Evolutionary conservation across 2,888 invertebrate genomes (phyloP), one percentile per base, ranked within the genome.

Genomic region (Neoscelio sp.): DNA sequence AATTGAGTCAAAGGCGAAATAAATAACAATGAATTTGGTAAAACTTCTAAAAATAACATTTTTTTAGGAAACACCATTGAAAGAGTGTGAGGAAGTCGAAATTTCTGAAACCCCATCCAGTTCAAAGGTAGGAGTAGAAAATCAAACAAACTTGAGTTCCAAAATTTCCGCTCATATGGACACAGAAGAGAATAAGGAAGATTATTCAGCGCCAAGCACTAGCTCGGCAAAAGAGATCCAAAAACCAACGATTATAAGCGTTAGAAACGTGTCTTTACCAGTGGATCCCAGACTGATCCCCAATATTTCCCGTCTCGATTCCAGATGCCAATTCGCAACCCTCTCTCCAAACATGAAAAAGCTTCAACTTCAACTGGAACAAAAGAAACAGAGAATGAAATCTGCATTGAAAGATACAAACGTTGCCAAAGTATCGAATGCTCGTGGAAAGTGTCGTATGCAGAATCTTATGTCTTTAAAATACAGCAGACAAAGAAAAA

Each of bases 61-160:
- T 20, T 50, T 67, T 8, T 81, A 83, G 35, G 90, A 90, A 76
- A 90, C 89, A 0, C 90, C 90, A 2, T 86, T 82, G 0, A 85
- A 89, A 12, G 89, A 90, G 0, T 77, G 77, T 52, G 67, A 83
- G 1, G 70, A 87, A 0, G 46, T 83, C 0, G 89, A 90, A 50
- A 90, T 90, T 65, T 88, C 87, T 0, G 90, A 89, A 42, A 90
- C 90, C 0, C 90, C 90, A 0, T 88, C 84, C 28, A 87, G 88
- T 52, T 87, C 89, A 0, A 88, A 89, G 73, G 20, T 71, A 0
- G 89, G 87, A 0, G 65, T 87, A 1, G 89, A 89, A 5, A 86
- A 70, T n/a, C 7, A 85, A 1, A 87, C 89, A 0, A 89, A 88
- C 80, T 68, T 90, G 0, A 82, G 84, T 0, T 85, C 87, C 0